These are phyloP conservation scores for Saimiri boliviensis DNA, from an alignment of 2,113 vertebrate species.

Conservation along the genomic window DNA sequence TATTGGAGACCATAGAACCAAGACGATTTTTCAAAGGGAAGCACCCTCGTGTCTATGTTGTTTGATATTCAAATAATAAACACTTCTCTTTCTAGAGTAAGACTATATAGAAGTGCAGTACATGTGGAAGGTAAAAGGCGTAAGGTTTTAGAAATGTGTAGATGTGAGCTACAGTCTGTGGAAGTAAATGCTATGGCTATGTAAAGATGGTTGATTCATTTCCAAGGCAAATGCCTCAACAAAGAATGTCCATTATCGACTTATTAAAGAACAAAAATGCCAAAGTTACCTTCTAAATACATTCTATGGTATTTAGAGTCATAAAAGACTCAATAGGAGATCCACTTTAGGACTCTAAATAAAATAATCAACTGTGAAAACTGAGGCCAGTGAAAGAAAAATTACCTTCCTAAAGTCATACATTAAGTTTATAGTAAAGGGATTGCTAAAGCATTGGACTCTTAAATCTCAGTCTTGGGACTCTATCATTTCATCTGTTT, in stretches of 20 bases:
- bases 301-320: background rate
- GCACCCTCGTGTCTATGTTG: background rate
- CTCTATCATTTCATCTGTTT: background rate
- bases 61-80: background rate
- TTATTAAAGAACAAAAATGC: background rate
- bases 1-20: background rate
- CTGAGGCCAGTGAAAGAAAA: background rate
- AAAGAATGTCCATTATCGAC: background rate
- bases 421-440: background rate
- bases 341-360: background rate
- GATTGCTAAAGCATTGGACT: background rate
- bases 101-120: background rate
- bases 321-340: background rate
- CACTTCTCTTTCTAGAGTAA: background rate
- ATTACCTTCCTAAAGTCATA: background rate
- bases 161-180: background rate
- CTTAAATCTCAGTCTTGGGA: background rate
- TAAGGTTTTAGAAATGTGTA: background rate
- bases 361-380: background rate
- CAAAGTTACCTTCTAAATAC: background rate
- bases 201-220: background rate
- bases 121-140: fast-evolving
- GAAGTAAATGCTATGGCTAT: background rate
- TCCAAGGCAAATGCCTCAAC: background rate
- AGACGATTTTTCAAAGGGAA: background rate